These are phyloP conservation scores for Thamnaconus septentrionalis DNA, from an alignment of 2,113 vertebrate genomes.

Conservation along the genomic window DNA sequence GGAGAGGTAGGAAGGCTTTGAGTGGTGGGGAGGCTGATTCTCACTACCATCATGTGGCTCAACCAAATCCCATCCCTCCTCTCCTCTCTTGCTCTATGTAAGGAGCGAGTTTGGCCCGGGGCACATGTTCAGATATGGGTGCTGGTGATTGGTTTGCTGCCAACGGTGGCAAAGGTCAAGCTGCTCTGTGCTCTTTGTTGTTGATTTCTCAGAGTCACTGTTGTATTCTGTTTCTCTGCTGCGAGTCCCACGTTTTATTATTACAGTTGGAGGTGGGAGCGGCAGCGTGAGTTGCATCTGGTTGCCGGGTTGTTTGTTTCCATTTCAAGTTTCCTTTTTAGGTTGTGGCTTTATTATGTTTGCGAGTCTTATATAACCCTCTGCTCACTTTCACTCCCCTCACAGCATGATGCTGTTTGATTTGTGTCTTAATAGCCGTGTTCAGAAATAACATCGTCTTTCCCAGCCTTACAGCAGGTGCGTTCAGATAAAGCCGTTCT, in stretches of 20 bases:
- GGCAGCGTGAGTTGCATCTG: constrained; percentile 27
- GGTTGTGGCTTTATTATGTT: constrained; percentile 33
- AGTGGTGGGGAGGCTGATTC: constrained; percentile 53
- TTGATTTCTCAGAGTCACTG: constrained; percentile 76
- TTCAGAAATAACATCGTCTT: constrained; percentile 40
- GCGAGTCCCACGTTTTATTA: constrained; percentile 64
- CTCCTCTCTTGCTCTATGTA: constrained; percentile 79
- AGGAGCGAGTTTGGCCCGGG: constrained; percentile 90
- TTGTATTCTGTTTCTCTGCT: constrained; percentile 58
- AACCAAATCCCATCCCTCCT: constrained; percentile 74
- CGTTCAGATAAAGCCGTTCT: constrained; percentile 60
- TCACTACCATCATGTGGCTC: constrained; percentile 61
- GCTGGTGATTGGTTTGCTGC: constrained; percentile 94
- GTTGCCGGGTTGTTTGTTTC: constrained; percentile 29
- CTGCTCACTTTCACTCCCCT: constrained; percentile 12
- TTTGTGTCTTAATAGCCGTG: constrained; percentile 31
- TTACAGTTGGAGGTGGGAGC: constrained; percentile 42
- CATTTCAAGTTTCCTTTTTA: constrained; percentile 31
- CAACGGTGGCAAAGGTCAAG: constrained; percentile 91
- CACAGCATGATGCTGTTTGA: constrained; percentile 36
- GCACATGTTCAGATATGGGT: constrained; percentile 96
- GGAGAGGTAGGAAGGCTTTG: constrained; percentile 54
- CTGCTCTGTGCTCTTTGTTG: constrained; percentile 84
- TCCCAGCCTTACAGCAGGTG: constrained; percentile 54
- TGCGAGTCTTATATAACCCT: constrained; percentile 35